A percentile compares a stretch with the other conserved stretches of the same genome.
These are phyloP conservation scores for Leptinotarsa juncta DNA, from an alignment of 2,888 invertebrate species.

Conservation along the genomic window DNA sequence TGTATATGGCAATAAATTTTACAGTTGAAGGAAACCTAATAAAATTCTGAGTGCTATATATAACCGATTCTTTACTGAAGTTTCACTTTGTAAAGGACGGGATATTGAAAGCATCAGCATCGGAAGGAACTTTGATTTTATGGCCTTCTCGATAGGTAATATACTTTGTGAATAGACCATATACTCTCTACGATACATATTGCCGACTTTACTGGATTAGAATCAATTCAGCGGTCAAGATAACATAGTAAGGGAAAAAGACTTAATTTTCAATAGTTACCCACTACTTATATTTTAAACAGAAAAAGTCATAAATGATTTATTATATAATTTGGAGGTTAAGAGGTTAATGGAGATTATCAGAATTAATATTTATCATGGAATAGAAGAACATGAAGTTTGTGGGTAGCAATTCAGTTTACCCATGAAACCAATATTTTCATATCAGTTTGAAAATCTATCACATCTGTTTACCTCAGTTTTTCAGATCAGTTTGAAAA, in stretches of 20 bases:
- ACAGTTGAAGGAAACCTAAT: slow-evolving; percentile 52
- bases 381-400: no score
- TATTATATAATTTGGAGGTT: no score
- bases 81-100: slow-evolving; percentile 52
- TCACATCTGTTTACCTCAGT: no score
- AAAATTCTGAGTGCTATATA: slow-evolving; percentile 52
- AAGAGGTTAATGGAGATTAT: no score
- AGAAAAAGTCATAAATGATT: no score
- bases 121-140: slow-evolving; percentile 47
- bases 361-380: no score
- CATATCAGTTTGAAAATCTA: no score
- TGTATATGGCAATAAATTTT: slow-evolving; percentile 22
- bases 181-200: neutral
- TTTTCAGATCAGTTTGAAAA: no score
- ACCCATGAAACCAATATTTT: no score
- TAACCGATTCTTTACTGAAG: slow-evolving; percentile 53
- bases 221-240: neutral
- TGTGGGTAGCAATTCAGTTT: no score
- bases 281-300: neutral
- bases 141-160: slow-evolving; percentile 25
- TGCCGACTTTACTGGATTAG: neutral
- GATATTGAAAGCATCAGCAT: slow-evolving; percentile 11
- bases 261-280: neutral
- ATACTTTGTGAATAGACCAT: slow-evolving; percentile 3
- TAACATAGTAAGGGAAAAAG: neutral